Evolutionary conservation across 1,140 invertebrate genomes (phyloP).

Genomic region (Caerostris extrusa): DNA sequence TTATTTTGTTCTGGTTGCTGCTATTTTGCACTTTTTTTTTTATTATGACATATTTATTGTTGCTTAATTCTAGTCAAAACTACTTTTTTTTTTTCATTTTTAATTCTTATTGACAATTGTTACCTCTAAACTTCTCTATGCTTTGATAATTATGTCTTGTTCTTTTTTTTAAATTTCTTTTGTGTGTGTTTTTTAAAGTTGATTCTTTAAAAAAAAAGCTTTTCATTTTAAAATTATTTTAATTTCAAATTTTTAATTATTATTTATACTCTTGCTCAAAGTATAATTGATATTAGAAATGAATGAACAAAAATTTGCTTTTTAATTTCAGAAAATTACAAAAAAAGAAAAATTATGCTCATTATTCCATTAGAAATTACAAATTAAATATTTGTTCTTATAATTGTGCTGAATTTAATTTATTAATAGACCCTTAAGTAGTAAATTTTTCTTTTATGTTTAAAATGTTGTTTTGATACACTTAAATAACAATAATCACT

Average conservation of each 20-base stretch:
- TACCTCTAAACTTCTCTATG: neutral
- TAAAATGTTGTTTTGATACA: constrained; percentile 31
- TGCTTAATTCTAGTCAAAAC: constrained; percentile 67
- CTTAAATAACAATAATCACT: neutral
- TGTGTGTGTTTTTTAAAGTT: neutral
- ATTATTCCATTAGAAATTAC: neutral
- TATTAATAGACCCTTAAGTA: neutral
- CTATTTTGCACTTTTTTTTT: neutral
- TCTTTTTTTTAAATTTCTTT: neutral
- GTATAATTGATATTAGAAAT: neutral
- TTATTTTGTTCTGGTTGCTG: neutral
- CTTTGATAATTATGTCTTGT: neutral
- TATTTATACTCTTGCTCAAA: neutral
- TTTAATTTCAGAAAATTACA: neutral
- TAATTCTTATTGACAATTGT: neutral
- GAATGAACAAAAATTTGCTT: neutral
- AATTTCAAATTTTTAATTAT: neutral
- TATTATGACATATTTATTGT: constrained; percentile 28
- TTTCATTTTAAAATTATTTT: neutral
- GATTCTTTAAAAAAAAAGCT: neutral
- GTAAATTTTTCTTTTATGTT: neutral
- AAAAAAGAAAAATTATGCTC: neutral
- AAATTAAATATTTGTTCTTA: neutral
- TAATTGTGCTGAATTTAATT: neutral
- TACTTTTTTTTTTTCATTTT: constrained; percentile 21